Conservation (phyloP, 2,888 invertebrate genomes). For the Mythimna lalbum region DNA sequence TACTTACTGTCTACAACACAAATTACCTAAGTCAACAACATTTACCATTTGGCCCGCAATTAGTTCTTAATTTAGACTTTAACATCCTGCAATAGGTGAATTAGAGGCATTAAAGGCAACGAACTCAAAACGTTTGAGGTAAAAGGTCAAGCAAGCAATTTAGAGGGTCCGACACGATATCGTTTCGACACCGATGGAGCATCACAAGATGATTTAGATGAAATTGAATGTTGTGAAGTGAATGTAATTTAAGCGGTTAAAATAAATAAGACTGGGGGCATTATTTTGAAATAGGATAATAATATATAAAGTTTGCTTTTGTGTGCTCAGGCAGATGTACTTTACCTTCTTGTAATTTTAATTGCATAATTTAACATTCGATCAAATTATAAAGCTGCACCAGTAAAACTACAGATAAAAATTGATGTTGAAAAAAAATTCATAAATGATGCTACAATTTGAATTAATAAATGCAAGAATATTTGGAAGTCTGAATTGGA, state of each 20-base stretch:
- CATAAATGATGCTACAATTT: background rate
- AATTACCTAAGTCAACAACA: slow-evolving; percentile 50
- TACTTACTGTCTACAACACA: slow-evolving; percentile 17
- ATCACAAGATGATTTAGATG: slow-evolving; percentile 61
- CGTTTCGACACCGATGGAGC: slow-evolving; percentile 71
- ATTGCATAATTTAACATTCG: no score
- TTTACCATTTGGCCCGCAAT: slow-evolving; percentile 55
- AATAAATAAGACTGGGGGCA: slow-evolving; percentile 28
- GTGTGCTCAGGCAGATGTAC: background rate
- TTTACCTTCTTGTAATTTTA: background rate
- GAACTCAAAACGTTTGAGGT: slow-evolving; percentile 64
- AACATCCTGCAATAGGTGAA: slow-evolving; percentile 68
- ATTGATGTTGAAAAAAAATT: background rate
- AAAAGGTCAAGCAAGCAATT: slow-evolving; percentile 85
- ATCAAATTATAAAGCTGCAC: background rate
- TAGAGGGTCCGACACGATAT: slow-evolving; percentile 71
- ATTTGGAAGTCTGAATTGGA: slow-evolving; percentile 14
- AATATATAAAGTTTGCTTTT: background rate
- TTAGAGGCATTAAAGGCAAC: slow-evolving; percentile 64
- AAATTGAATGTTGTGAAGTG: slow-evolving; percentile 45
- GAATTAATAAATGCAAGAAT: background rate
- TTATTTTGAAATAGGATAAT: slow-evolving; percentile 7
- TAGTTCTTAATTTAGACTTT: slow-evolving; percentile 62
- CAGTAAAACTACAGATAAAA: background rate
- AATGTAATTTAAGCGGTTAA: slow-evolving; percentile 55